phyloP scores from a whole-genome alignment of 64 coral and sea anemone species.

The Montipora foliosa region DNA sequence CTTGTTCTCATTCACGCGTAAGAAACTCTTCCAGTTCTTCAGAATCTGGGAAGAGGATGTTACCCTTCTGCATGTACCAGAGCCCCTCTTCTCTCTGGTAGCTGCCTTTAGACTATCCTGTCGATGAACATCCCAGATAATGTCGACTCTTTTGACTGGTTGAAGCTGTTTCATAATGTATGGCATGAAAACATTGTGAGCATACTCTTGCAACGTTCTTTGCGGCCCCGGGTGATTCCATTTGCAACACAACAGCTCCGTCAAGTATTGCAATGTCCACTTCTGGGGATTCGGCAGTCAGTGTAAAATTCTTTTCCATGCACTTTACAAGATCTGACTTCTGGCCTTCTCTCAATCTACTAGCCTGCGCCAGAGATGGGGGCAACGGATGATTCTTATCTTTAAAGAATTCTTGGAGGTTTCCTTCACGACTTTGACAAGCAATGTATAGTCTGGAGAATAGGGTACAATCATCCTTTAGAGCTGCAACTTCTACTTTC shows the following conservation, averaged over 20 bases:
- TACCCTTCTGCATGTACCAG: no score
- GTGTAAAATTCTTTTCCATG: neutral
- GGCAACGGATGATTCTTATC: constrained; percentile 27
- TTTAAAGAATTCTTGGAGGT: constrained; percentile 24
- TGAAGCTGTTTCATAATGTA: constrained; percentile 23
- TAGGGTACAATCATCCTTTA: no score
- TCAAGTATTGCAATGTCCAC: constrained; percentile 20
- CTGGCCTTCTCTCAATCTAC: constrained; percentile 25
- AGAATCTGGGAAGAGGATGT: no score
- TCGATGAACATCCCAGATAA: no score
- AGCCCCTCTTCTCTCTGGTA: no score
- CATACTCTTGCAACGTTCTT: constrained; percentile 23
- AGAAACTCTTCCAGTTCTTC: no score
- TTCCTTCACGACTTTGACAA: constrained; percentile 14
- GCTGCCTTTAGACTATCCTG: no score
- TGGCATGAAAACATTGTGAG: constrained; percentile 29
- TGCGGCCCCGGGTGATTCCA: neutral
- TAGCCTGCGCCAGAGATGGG: constrained; percentile 17
- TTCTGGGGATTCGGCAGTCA: neutral
- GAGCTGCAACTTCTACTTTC: no score
- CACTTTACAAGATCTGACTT: constrained; percentile 45
- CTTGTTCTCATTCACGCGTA: no score
- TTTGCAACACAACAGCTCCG: constrained; percentile 45
- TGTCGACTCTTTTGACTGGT: no score
- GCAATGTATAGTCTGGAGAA: constrained; percentile 4